Conservation (phyloP, 2,797 vertebrate genomes). For the Poecilia picta region DNA sequence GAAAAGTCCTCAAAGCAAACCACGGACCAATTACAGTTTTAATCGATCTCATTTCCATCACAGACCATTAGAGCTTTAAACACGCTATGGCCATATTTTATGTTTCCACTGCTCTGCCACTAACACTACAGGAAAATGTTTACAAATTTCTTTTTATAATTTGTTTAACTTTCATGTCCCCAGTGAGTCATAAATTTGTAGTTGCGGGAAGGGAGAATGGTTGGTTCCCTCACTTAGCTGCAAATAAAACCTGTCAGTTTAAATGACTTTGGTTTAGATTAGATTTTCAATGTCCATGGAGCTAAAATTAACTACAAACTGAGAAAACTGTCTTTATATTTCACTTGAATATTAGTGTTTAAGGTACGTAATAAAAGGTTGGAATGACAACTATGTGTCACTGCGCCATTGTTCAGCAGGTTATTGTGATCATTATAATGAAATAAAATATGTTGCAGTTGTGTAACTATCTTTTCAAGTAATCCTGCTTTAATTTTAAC, state of each 20-base stretch:
- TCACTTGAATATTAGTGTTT: background rate
- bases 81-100: conserved; percentile 1
- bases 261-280: conserved; percentile 3
- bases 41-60: conserved; percentile 54
- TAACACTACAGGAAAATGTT: conserved; percentile 9
- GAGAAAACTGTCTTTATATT: background rate
- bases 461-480: background rate
- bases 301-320: background rate
- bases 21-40: conserved; percentile 47
- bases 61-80: conserved; percentile 50
- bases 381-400: background rate
- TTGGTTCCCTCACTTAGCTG: conserved; percentile 1
- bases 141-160: conserved; percentile 38
- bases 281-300: background rate
- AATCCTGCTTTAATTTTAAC: background rate
- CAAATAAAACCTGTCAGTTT: conserved; percentile 11
- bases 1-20: conserved; percentile 66
- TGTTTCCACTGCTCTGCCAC: conserved; percentile 33
- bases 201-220: background rate
- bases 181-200: conserved; percentile 35
- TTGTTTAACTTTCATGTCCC: conserved; percentile 30
- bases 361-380: background rate
- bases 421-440: background rate
- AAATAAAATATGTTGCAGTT: background rate
- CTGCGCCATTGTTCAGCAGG: background rate